Base-by-base conservation (phyloP, 2,888 invertebrate species). In the Biston betularia region DNA sequence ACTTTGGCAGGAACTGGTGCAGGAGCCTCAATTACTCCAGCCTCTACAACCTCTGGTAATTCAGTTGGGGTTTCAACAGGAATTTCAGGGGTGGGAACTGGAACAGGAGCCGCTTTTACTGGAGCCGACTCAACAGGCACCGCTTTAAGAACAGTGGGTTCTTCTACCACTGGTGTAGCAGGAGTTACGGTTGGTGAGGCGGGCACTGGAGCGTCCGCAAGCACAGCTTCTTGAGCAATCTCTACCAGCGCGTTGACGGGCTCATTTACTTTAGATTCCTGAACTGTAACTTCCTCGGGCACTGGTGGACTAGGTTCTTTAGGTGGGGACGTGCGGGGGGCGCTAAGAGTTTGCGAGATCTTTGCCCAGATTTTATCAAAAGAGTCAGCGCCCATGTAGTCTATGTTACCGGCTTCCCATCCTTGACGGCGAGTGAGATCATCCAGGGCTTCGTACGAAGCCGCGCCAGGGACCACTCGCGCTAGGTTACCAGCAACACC, bases 291-390 rank as follows among this genome's bases (percentile, higher is more conserved):
- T 9, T 78, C 61, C 45, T 74, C 72, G 15, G 76, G 71, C 40
- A 73, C 61, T 0, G 71, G 67, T 48, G 68, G 10, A 89, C 73
- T 69, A 73, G 38, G 65, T 49, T 81, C 84, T 68, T 79, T 80
- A 24, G 83, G 87, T 14, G 89, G 85, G 75, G 87, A 82, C 55
- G 78, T 67, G 24, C 87, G 84, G 10, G 93, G 82, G 68, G 88
- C 85, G 53, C 91, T 92, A 54, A 97, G 87, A 6, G 98, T 97
- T 85, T 96, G 95, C 56, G 97, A 96, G 72, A 99, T 97, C 90
- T 98, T 98, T 77, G 96, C 97, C 97, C 98, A 97, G 83, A 99
- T 99, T 89, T 99, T 99, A 61, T 97, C 97, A 85, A 99, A 99
- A 42, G 98, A 96, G 89, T 99, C 99, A 61, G 96, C 96, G 48